Evolutionary conservation across 2,888 invertebrate species (phyloP), one percentile per base, ranked within the genome.

Genomic region (Andricus quercusramuli): DNA sequence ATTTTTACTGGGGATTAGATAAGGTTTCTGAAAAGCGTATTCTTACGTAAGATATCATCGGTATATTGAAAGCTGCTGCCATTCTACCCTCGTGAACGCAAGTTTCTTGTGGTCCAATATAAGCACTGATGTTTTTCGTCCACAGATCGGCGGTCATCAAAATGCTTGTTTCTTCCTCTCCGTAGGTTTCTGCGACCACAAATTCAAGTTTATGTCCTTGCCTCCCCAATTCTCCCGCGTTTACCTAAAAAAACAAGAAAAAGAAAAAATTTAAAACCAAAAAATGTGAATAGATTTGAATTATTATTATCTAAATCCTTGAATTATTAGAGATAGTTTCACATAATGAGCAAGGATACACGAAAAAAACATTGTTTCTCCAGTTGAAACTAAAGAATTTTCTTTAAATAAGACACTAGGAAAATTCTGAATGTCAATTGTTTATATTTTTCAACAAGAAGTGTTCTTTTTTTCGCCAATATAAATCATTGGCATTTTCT

Each of bases 1-100:
- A 32, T 17, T 62, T 51, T 51, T 62, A 77, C 59, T 51, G 17
- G 22, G 32, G 62, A 37, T 59, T 51, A 62, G 62, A 41, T 59
- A 77, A 77, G 25, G 37, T n/a, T 59, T 77, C 56, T 59, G 22
- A 59, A 62, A 22, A 51, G 29, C 51, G 47, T 74, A 32, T 88
- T 96, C 97, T 96, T 93, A 98, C 98, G 92, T 98, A 98, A 86
- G 98, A 98, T 90, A 98, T 97, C 98, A 99, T 98, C 8, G 98
- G 98, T 76, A 98, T 94, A 93, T 98, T 98, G 93, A 98, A 98
- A 65, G 98, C 97, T 1, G 98, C 97, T 0, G 98, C 98, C 95
- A 99, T 97, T 86, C 97, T 95, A 0, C 97, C 98, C 93, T 99
- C 98, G 92, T 98, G 98, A 29, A 97, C 96, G 92, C 98, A 98